These are phyloP conservation scores for Hydrotaea cyrtoneurina DNA, from an alignment of 2,888 invertebrate species.

Conservation along the genomic window DNA sequence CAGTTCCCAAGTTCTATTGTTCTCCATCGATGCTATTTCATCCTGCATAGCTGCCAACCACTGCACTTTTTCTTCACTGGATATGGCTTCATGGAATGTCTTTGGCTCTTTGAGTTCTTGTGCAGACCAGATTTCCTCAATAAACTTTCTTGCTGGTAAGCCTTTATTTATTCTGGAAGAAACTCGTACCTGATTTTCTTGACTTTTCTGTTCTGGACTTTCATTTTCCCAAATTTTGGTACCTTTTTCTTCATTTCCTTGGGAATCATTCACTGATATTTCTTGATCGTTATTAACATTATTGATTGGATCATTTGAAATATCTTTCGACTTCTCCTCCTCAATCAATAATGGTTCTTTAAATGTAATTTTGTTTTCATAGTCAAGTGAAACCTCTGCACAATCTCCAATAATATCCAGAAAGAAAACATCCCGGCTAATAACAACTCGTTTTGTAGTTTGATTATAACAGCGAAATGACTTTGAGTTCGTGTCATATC, in stretches of 20 bases:
- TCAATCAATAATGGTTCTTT: slow-evolving; percentile 22
- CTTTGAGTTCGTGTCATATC: slow-evolving; percentile 4
- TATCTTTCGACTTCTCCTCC: slow-evolving; percentile 16
- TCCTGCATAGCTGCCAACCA: slow-evolving; percentile 49
- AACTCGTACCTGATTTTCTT: background rate
- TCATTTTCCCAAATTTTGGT: background rate
- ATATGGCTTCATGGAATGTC: slow-evolving; percentile 33
- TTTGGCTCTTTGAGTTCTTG: slow-evolving; percentile 46
- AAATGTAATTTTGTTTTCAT: background rate
- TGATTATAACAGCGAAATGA: slow-evolving; percentile 51
- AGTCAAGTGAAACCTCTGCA: slow-evolving; percentile 8
- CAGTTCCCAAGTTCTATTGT: slow-evolving; percentile 46
- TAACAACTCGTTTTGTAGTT: slow-evolving; percentile 41
- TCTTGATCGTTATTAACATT: slow-evolving; percentile 1
- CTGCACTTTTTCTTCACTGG: slow-evolving; percentile 29
- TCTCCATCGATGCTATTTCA: slow-evolving; percentile 40
- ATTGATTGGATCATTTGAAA: background rate
- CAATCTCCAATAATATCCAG: background rate
- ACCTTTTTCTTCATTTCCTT: too few species aligned
- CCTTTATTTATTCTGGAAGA: slow-evolving; percentile 51
- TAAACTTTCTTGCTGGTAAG: slow-evolving; percentile 46
- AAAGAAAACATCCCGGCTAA: slow-evolving; percentile 55
- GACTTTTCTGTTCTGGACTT: background rate
- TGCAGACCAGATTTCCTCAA: slow-evolving; percentile 30
- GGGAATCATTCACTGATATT: too few species aligned